Evolutionary conservation across 2,113 vertebrate genomes (phyloP).

Genomic region (Alethe diademata): DNA sequence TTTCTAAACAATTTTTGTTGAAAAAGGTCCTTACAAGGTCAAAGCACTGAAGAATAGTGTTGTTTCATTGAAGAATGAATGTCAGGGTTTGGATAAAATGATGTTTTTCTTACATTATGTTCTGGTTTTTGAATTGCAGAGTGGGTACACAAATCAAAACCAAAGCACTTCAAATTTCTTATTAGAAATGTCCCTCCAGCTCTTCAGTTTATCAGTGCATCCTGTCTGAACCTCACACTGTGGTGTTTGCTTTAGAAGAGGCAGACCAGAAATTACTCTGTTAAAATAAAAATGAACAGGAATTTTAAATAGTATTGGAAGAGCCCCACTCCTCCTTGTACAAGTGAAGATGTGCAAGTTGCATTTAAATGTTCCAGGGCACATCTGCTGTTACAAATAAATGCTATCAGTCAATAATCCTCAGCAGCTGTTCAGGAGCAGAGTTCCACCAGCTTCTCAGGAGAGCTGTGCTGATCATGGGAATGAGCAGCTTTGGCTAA

Average conservation of each 20-base stretch:
- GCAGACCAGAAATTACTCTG: not conserved
- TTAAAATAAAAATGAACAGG: not conserved
- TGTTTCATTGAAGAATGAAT: not conserved
- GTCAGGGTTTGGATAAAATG: not conserved
- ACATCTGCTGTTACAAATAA: not conserved
- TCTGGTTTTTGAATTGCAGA: not conserved
- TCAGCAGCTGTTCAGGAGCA: not conserved
- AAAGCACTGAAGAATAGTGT: not conserved
- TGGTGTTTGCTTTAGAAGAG: not conserved
- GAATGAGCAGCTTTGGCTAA: not conserved
- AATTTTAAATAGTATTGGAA: not conserved
- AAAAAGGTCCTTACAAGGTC: not conserved
- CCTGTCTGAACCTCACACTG: not conserved
- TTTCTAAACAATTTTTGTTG: not conserved
- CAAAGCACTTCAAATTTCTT: not conserved
- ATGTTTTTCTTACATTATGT: not conserved
- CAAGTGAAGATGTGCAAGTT: not conserved
- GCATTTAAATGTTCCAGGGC: not conserved
- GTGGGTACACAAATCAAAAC: not conserved
- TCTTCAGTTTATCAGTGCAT: not conserved
- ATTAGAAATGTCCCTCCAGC: not conserved
- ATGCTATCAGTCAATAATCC: not conserved
- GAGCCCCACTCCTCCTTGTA: not conserved
- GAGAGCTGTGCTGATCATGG: not conserved
- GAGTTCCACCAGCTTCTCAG: not conserved